Evolutionary conservation across 2,797 vertebrate species (phyloP), one percentile per base, ranked within the genome.

Genomic region (Phataginus tricuspis): DNA sequence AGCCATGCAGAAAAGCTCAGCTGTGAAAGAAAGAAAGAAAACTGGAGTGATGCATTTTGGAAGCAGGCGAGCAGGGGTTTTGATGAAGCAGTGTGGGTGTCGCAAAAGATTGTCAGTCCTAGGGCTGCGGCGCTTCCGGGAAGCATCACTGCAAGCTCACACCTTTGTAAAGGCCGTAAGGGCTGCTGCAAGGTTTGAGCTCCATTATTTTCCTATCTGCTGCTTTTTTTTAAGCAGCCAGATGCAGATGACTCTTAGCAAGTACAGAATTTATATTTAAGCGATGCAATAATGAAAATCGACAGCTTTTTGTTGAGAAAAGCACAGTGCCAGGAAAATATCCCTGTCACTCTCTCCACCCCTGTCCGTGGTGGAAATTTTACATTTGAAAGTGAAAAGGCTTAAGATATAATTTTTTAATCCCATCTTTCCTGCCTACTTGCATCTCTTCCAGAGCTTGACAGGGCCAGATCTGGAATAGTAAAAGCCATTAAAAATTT

Each of bases 401-500:
- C 75, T 97, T 96, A 97, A 87, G 39, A 90, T 95, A 61, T n/a
- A 82, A 74, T 96, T 96, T 97, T 96, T 97, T 96, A 97, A 91
- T 98, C 96, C 94, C 94, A 27, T 97, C 97, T 97, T 97, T 97
- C 94, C 97, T 97, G 91, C 97, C 96, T 90, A 91, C 95, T 98
- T 96, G 95, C 89, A 93, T 97, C 57, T 91, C 63, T 97, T 97
- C 96, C 97, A 97, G 75, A 97, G 72, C 93, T 96, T 96, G 93
- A 97, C 96, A 96, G 97, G 97, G 94, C 97, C 98, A 97, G 95
- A 95, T 97, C 91, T 97, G 92, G 93, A 97, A 97, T 88, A 96
- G 96, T 96, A 95, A 96, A 94, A 98, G 86, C 97, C 97, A 98
- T 97, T 97, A 98, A 97, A 93, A 97, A 97, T 97, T 97, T 98